Percentiles rank a stretch among this genome's conserved stretches.
These are phyloP conservation scores for Hemicentrotus pulcherrimus DNA, from an alignment of 35 echinoderm and acorn worm genomes.

Conservation along the genomic window DNA sequence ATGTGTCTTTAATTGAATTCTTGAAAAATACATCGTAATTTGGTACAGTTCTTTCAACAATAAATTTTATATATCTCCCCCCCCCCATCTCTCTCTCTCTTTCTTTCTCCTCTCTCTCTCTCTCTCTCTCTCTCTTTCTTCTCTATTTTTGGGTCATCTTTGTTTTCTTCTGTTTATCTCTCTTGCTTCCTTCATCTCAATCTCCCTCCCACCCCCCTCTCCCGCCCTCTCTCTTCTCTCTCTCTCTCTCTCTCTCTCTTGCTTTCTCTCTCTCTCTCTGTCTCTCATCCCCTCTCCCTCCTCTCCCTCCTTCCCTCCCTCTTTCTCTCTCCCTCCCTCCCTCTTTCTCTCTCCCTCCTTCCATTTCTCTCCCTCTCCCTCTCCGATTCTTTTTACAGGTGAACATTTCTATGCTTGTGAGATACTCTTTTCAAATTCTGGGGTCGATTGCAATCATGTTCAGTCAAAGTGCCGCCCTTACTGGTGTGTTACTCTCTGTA, in stretches of 20 bases:
- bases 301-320: not conserved
- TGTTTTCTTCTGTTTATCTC: no score
- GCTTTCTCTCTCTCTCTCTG: no score
- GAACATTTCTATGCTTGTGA: slow-evolving; percentile 94
- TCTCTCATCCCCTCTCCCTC: not conserved
- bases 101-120: no score
- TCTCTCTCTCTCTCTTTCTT: no score
- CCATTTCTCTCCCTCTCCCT: not conserved
- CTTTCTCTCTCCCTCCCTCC: not conserved
- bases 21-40: no score
- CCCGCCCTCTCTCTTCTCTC: not conserved
- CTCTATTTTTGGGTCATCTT: no score
- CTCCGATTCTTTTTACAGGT: slow-evolving; percentile 59
- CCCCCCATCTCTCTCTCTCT: no score
- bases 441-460: slow-evolving; percentile 85
- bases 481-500: slow-evolving; percentile 85
- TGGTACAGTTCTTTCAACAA: no score
- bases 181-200: no score
- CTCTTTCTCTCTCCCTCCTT: not conserved
- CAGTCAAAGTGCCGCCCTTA: slow-evolving; percentile 80
- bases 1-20: no score
- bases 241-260: not conserved
- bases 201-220: not conserved
- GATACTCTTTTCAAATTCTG: slow-evolving; percentile 87
- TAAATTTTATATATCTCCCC: no score